Base-by-base conservation (phyloP, 1,140 invertebrate genomes). In the Nephila pilipes region DNA sequence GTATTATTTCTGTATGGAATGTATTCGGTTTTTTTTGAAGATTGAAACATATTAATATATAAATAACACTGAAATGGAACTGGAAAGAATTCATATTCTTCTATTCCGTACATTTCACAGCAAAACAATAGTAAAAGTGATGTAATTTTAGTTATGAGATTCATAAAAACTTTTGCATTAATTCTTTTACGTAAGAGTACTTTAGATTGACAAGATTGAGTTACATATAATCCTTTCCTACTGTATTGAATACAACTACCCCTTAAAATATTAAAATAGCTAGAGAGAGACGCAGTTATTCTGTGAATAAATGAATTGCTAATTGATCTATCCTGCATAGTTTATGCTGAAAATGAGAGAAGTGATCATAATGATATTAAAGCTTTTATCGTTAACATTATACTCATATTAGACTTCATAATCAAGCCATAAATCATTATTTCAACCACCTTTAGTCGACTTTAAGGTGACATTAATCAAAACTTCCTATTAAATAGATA, bases 311-410 rank as follows among this genome's bases (percentile, higher is more conserved):
- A 88, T 88, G 63, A 88, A 88, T 88, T 54, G 32, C 20, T 88
- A 75, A 88, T 88, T 88, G 63, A 88, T 75, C 25, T 88, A 38
- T 88, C 87, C 32, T 88, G 38, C 87, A 88, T 88, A 88, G 75
- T 88, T 75, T 63, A 88, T 55, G 65, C 36, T 46, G 63, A 88
- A 75, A 55, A 88, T 75, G 87, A 20, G 38, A 6, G 38, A 87
- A 36, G 22, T 46, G 87, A 88, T 88, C 38, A 54, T 88, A 75
- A 88, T 69, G 63, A 75, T 63, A 88, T 88, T 75, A 25, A 88
- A 32, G 38, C 38, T 55, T 88, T 22, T 63, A 87, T 87, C 29
- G 58, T 25, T 22, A 87, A 63, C 55, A 36, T 58, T 60, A 60
- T 36, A n/a, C 58, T 14, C 36, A 32, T 87, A 87, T 69, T 69